These are phyloP conservation scores for Danaus plexippus DNA, from an alignment of 1,140 invertebrate genomes.

Conservation along the genomic window DNA sequence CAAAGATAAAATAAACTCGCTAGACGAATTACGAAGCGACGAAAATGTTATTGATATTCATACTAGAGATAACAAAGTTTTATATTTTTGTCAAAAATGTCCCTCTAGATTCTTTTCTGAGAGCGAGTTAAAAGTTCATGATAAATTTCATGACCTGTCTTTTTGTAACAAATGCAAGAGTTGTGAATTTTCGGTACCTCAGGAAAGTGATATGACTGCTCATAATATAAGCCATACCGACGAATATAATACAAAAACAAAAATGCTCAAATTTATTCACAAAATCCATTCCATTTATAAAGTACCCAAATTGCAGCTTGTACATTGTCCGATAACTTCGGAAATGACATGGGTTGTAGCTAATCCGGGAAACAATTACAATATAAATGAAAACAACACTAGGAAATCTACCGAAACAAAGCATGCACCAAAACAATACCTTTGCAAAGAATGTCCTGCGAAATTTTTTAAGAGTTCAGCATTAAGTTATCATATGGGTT, in stretches of 20 bases:
- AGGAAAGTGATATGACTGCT: constrained; percentile 78
- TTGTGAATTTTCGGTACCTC: constrained; percentile 84
- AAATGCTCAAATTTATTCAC: constrained; percentile 78
- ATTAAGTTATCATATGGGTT: constrained; percentile 80
- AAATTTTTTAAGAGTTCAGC: constrained; percentile 79
- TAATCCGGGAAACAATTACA: constrained; percentile 35
- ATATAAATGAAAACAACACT: constrained; percentile 26
- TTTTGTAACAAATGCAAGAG: constrained; percentile 79
- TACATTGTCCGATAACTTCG: constrained; percentile 52
- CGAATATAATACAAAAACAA: constrained; percentile 86
- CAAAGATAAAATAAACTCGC: constrained; percentile 37
- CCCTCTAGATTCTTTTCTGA: constrained; percentile 79
- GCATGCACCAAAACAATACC: constrained; percentile 53
- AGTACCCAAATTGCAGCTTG: constrained; percentile 75
- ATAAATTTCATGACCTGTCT: constrained; percentile 77
- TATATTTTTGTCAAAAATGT: constrained; percentile 79
- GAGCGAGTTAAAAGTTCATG: constrained; percentile 79
- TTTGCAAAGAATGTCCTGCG: constrained; percentile 78
- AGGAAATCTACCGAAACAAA: constrained; percentile 46
- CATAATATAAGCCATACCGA: constrained; percentile 85
- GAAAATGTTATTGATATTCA: constrained; percentile 28
- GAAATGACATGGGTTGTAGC: constrained; percentile 48
- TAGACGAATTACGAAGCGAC: constrained; percentile 36
- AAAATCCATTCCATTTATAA: constrained; percentile 75
- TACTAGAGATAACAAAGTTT: constrained; percentile 51